Percentiles rank a stretch among this genome's conserved stretches.
Evolutionary conservation across 2,888 invertebrate genomes (phyloP).

Genomic region (Tetramorium bicarinatum): DNA sequence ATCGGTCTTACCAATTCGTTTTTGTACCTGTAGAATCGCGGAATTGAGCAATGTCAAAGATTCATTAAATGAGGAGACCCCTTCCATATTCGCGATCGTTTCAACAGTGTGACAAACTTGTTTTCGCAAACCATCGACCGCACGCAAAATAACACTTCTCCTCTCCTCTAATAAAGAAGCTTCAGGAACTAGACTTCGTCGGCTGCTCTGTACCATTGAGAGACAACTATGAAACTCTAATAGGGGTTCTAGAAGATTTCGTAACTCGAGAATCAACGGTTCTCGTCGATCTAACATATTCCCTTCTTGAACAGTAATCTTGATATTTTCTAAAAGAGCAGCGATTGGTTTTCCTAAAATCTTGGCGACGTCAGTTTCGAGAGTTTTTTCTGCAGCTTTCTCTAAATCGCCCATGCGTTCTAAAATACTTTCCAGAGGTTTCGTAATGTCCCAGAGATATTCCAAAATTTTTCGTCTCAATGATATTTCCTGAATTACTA

Average conservation of each 20-base stretch:
- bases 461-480: slow-evolving; percentile 74
- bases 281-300: slow-evolving; percentile 68
- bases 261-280: slow-evolving; percentile 68
- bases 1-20: slow-evolving; percentile 76
- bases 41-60: slow-evolving; percentile 71
- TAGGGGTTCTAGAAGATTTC: slow-evolving; percentile 76
- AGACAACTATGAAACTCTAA: slow-evolving; percentile 80
- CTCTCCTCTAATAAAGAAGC: slow-evolving; percentile 76
- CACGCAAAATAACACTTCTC: slow-evolving; percentile 77
- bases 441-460: slow-evolving; percentile 75
- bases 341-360: slow-evolving; percentile 75
- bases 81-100: slow-evolving; percentile 60
- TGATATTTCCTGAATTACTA: slow-evolving; percentile 72
- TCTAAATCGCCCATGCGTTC: slow-evolving; percentile 75
- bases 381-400: slow-evolving; percentile 65
- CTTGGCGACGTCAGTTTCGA: slow-evolving; percentile 77
- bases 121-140: slow-evolving; percentile 75
- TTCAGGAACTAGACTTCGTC: slow-evolving; percentile 76
- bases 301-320: slow-evolving; percentile 64
- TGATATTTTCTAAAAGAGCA: slow-evolving; percentile 67
- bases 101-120: slow-evolving; percentile 68
- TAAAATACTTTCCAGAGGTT: slow-evolving; percentile 75
- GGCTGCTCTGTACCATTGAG: slow-evolving; percentile 78
- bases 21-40: slow-evolving; percentile 75
- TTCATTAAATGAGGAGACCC: slow-evolving; percentile 55